Base-by-base conservation (phyloP, 2,113 vertebrate species). In the Galbula dea region DNA sequence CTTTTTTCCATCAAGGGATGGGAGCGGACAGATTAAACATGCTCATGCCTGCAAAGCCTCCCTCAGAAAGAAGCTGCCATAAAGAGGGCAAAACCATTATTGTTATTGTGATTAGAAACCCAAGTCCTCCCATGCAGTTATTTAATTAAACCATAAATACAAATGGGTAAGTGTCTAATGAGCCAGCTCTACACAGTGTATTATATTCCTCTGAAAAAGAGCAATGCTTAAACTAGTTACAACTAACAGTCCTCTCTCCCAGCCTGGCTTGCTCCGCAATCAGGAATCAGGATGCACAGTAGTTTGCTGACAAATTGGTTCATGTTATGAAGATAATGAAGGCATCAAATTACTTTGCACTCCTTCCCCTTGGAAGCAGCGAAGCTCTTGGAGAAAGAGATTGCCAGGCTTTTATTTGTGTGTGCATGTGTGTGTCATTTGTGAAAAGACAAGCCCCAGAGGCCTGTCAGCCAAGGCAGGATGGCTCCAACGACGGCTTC, bases 231-330 rank as follows among this genome's bases (percentile, higher is more conserved):
- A 90, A 96, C 83, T 63, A 65, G 94, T 82, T 69, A 58, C 93
- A 89, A 96, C 92, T 89, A 89, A 89, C 5, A 77, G 82, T 83
- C 67, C 79, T 83, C 84, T 91, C 91, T 83, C 93, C 67, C 88
- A 93, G 88, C 77, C 80, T 76, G 66, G 58, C 75, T 94, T 80
- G 57, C 87, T 14, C 80, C 51, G 80, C 95, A 93, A 92, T 95
- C 86, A 65, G 86, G 90, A 91, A 93, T 95, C 88, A 78, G 83
- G 82, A 83, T 6, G 26, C 89, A 96, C 91, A 88, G 95, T 94
- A 96, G 95, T 94, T 95, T 95, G 89, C 95, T 96, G 96, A 96
- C 94, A 97, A 96, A 97, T 94, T 95, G 93, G 83, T 95, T 96
- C 94, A 26, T 95, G 90, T 95, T 96, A 89, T 71, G 77, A 90